Percentiles rank a stretch among this genome's conserved stretches.
Evolutionary conservation across 2,113 vertebrate species (phyloP).

Genomic region (Aspidoscelis tigris): DNA sequence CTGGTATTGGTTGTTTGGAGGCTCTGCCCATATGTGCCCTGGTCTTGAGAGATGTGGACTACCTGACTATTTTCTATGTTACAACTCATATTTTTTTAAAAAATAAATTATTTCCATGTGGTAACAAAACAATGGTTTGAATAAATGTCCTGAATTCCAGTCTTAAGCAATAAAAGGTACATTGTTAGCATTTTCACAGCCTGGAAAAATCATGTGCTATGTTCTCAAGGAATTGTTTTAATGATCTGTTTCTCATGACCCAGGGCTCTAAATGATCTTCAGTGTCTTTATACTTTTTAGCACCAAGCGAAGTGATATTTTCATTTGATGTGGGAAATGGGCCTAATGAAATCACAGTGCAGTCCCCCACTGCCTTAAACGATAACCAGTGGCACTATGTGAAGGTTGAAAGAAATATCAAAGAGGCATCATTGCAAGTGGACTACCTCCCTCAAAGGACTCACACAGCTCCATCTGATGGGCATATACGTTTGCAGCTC

Average conservation of each 20-base stretch:
- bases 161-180: not conserved
- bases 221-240: not conserved
- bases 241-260: conserved; percentile 13
- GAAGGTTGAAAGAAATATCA: conserved; percentile 88
- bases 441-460: conserved; percentile 80
- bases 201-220: conserved; percentile 7
- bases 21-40: too few species aligned
- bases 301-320: conserved; percentile 87
- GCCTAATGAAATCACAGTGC: conserved; percentile 84
- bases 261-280: conserved; percentile 22
- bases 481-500: conserved; percentile 90
- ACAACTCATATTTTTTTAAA: not conserved
- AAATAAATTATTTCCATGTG: conserved; percentile 15
- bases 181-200: not conserved
- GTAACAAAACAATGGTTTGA: not conserved
- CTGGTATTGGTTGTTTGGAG: too few species aligned
- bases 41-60: too few species aligned
- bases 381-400: conserved; percentile 95
- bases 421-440: conserved; percentile 87
- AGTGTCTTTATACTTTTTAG: conserved; percentile 70
- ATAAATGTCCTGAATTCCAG: conserved; percentile 17
- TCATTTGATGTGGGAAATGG: conserved; percentile 97
- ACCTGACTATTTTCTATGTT: not conserved
- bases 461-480: conserved; percentile 82
- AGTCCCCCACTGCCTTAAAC: conserved; percentile 78